Evolutionary conservation across 2,888 invertebrate genomes (phyloP), one percentile per base, ranked within the genome.

Genomic region (Agonopterix alstromeriana): DNA sequence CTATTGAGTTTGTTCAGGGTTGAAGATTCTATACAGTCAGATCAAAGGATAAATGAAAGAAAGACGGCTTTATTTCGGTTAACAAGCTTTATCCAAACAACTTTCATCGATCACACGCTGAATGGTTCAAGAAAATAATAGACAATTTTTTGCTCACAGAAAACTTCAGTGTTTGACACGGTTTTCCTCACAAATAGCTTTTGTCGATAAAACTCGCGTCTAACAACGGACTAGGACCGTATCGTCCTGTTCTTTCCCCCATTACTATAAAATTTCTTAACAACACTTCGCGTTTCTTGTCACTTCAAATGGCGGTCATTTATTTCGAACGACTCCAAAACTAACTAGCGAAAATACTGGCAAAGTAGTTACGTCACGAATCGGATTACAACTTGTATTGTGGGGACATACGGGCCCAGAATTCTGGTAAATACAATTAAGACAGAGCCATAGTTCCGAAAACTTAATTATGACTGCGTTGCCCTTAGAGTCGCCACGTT

Each of bases 261-360:
- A 17, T 10, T 27, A n/a, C 35, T 35, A 10, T 38, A 38, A 38
- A 38, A 9, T 10, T 36, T 36, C 11, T 42, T 72, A 77, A 76
- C 74, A 71, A 73, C 63, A 70, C 63, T 74, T 74, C 58, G 62
- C 65, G 67, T 67, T 71, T 70, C 69, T 74, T 78, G 79, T 79
- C 77, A 77, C 73, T 71, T 60, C 60, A 71, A 80, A 78, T 75
- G 70, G 71, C 70, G 73, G 77, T 78, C 72, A 76, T 82, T 80
- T 74, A 70, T 80, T 79, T 79, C 69, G 72, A 74, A 73, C 67
- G 70, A 77, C 68, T 74, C 68, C 61, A 69, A 70, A 77, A 79
- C 79, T 77, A 77, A 77, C 76, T 74, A 65, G 70, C 64, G 72
- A 67, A 66, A 71, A 73, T 73, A 74, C 70, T 73, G 70, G 63